Percentiles rank a stretch among this genome's conserved stretches.
These are phyloP conservation scores for Diadema setosum DNA, from an alignment of 35 echinoderm and acorn worm species.

Conservation along the genomic window DNA sequence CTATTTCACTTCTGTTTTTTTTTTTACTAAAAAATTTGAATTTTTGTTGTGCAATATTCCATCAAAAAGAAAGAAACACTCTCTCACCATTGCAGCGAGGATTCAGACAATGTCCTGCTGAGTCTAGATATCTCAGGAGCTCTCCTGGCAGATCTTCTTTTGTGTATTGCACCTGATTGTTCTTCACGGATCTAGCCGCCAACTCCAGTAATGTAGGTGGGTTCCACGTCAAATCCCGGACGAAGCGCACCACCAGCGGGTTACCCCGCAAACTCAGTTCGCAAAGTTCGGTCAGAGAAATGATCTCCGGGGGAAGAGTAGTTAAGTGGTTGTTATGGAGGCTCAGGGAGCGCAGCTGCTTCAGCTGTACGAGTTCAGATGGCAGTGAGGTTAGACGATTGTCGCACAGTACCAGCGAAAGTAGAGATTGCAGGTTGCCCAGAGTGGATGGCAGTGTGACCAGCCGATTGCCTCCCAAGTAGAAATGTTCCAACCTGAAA, in stretches of 20 bases:
- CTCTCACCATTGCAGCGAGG: slow-evolving; percentile 78
- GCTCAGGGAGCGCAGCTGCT: slow-evolving; percentile 67
- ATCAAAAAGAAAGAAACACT: no score
- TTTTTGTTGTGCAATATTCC: no score
- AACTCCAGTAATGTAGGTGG: slow-evolving; percentile 81
- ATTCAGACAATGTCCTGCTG: slow-evolving; percentile 75
- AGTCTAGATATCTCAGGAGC: slow-evolving; percentile 55
- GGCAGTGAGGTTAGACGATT: slow-evolving; percentile 66
- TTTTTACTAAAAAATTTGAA: no score
- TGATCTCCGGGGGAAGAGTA: slow-evolving; percentile 80
- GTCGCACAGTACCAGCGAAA: slow-evolving; percentile 62
- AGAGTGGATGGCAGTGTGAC: slow-evolving; percentile 53
- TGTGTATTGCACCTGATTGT: slow-evolving; percentile 26
- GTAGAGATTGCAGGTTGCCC: slow-evolving; percentile 30
- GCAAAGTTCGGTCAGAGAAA: slow-evolving; percentile 63
- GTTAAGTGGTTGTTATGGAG: slow-evolving; percentile 89
- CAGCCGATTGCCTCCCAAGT: slow-evolving; percentile 86
- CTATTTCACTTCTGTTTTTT: no score
- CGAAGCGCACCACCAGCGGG: slow-evolving; percentile 88
- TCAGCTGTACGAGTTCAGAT: slow-evolving; percentile 56
- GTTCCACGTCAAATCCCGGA: slow-evolving; percentile 78
- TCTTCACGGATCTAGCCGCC: slow-evolving; percentile 61
- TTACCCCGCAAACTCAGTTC: slow-evolving; percentile 84
- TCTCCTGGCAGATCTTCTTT: slow-evolving; percentile 25
- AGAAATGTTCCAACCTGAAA: slow-evolving; percentile 74